phyloP scores from a whole-genome alignment of 2,113 vertebrate genomes.

The Megaptera novaeangliae region DNA sequence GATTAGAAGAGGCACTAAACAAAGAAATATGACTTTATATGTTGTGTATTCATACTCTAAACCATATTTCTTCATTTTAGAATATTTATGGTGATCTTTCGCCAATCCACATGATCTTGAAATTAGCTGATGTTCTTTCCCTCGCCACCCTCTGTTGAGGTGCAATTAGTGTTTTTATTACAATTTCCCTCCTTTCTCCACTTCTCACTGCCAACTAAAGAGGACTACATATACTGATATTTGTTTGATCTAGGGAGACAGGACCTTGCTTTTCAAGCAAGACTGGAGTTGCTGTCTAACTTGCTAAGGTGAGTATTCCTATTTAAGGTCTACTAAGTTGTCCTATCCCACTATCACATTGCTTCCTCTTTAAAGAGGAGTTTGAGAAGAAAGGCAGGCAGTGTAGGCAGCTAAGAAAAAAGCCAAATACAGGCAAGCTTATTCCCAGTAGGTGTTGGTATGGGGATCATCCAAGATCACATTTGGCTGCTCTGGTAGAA shows the following conservation, averaged over 20 bases:
- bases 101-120: background rate
- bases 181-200: background rate
- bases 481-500: background rate
- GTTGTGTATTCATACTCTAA: background rate
- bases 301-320: background rate
- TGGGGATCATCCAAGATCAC: background rate
- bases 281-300: background rate
- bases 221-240: background rate
- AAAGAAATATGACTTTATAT: background rate
- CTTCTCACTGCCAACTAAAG: background rate
- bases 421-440: fast-evolving
- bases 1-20: background rate
- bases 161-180: background rate
- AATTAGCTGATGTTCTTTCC: background rate
- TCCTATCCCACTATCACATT: background rate
- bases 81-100: background rate
- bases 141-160: background rate
- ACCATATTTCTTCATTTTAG: background rate
- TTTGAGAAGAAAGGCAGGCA: background rate
- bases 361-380: background rate
- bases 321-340: too few species aligned
- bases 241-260: background rate
- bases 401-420: background rate
- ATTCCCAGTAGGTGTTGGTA: background rate
- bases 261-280: background rate